Percentiles rank a stretch among this genome's conserved stretches.
Conservation (phyloP, 2,797 vertebrate genomes). For the Erithacus rubecula region DNA sequence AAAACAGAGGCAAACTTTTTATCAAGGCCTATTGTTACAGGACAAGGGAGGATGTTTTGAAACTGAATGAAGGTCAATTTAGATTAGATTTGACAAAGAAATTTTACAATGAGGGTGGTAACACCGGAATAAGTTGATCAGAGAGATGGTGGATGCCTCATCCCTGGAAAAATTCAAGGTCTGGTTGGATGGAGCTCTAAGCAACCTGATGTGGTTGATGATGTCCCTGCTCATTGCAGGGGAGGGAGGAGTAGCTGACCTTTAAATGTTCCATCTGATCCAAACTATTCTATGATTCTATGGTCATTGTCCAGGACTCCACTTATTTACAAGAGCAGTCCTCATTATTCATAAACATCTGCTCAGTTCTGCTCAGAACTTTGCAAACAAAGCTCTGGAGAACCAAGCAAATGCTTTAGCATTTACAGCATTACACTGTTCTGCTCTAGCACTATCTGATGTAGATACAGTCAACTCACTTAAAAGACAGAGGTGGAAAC, state of each 20-base stretch:
- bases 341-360: neutral
- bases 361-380: neutral
- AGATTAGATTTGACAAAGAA: neutral
- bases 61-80: neutral
- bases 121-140: neutral
- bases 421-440: neutral
- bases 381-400: neutral
- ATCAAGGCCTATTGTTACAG: neutral
- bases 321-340: neutral
- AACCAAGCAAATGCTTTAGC: neutral
- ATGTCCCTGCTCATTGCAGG: neutral
- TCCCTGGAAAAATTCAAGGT: neutral
- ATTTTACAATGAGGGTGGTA: neutral
- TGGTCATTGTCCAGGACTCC: neutral
- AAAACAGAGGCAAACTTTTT: neutral
- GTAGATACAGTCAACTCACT: fast-evolving
- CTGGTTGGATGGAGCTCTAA: neutral
- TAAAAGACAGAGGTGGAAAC: neutral
- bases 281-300: neutral
- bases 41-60: neutral
- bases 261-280: neutral
- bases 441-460: neutral
- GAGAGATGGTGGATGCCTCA: neutral
- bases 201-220: neutral
- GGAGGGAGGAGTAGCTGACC: neutral